Conservation (phyloP, 2,888 invertebrate genomes). For the Phragmatobia fuliginosa region DNA sequence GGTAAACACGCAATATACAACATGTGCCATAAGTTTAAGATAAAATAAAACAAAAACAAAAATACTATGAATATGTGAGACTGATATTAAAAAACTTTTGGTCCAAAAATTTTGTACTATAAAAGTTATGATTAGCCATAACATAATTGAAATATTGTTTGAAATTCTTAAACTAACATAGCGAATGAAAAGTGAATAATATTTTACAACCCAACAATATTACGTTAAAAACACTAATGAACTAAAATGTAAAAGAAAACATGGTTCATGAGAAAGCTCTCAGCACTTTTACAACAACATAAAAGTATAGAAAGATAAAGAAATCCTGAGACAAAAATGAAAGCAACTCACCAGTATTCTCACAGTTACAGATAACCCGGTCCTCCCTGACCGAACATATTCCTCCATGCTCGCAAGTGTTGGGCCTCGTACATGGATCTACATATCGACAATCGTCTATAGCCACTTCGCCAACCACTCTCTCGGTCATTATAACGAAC, state of each 20-base stretch:
- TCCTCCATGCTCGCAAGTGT: constrained; percentile 97
- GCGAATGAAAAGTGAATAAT: background rate
- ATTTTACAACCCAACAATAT: background rate
- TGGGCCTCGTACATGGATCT: constrained; percentile 95
- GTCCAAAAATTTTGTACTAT: background rate
- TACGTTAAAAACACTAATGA: background rate
- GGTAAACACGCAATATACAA: no score
- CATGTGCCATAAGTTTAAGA: no score
- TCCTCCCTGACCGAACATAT: constrained; percentile 96
- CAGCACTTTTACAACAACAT: background rate
- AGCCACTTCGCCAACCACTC: constrained; percentile 95
- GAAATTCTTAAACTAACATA: background rate
- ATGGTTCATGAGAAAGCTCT: background rate
- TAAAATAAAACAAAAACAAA: no score
- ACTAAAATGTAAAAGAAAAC: background rate
- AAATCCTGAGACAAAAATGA: background rate
- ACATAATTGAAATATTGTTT: background rate
- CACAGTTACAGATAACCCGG: constrained; percentile 95
- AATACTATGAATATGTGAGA: no score
- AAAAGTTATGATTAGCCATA: background rate
- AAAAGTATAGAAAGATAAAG: background rate
- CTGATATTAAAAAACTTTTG: background rate
- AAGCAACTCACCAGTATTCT: constrained; percentile 88
- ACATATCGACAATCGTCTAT: constrained; percentile 96
- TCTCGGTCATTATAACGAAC: constrained; percentile 92